Evolutionary conservation across 2,888 invertebrate genomes (phyloP).

Genomic region (Eilema sororculum): DNA sequence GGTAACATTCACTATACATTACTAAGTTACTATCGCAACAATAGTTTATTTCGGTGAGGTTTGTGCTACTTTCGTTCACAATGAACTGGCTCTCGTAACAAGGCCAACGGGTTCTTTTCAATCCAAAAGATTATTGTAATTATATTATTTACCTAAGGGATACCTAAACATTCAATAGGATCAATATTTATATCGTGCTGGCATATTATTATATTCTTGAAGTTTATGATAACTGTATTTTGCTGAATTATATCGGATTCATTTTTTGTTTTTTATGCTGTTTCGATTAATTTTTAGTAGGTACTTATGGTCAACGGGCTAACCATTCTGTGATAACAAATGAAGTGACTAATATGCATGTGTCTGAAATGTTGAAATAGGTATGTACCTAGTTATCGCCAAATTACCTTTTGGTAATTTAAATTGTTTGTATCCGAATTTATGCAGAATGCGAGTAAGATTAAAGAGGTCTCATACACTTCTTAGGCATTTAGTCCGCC

Average conservation of each 20-base stretch:
- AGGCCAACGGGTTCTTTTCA: background rate
- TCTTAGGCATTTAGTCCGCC: no score
- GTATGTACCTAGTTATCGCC: no score
- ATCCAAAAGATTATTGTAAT: background rate
- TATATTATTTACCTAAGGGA: constrained; percentile 4
- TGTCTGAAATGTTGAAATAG: no score
- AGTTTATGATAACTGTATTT: background rate
- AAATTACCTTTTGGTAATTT: no score
- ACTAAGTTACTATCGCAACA: constrained; percentile 1
- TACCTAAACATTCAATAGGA: background rate
- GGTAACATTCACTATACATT: background rate
- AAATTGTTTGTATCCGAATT: no score
- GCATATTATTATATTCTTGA: background rate
- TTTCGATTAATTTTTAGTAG: no score
- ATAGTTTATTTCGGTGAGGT: constrained; percentile 2
- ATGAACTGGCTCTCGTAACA: constrained; percentile 2
- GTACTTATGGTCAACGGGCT: no score
- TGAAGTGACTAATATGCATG: no score
- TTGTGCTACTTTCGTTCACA: constrained; percentile 1
- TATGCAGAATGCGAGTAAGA: no score
- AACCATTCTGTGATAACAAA: no score
- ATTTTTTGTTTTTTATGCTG: no score
- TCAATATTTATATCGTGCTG: background rate
- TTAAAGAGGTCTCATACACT: no score
- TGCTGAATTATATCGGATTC: background rate